Evolutionary conservation across 2,113 vertebrate species (phyloP).

Genomic region (Uropsilus gracilis): DNA sequence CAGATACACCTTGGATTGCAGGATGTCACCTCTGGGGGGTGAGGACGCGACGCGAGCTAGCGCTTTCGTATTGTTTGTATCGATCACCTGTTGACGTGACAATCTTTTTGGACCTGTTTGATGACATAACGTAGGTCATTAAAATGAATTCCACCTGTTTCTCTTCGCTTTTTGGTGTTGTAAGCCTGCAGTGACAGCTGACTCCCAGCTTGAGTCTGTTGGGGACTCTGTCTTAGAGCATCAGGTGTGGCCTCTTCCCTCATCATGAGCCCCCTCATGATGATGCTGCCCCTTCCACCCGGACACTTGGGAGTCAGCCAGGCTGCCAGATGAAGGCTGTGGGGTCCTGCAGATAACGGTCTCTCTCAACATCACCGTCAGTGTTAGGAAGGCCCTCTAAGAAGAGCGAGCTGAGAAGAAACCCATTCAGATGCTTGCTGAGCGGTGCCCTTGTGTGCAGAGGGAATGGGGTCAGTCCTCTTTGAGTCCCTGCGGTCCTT

Average conservation of each 20-base stretch:
- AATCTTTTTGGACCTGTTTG: not conserved
- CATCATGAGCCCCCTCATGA: fast-evolving
- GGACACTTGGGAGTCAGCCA: fast-evolving
- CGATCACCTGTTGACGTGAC: not conserved
- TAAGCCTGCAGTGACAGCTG: not conserved
- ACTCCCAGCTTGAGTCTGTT: not conserved
- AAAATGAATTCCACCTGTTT: not conserved
- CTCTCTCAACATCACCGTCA: not conserved
- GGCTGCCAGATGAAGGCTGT: not conserved
- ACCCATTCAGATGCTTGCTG: not conserved
- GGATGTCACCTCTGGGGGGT: not conserved
- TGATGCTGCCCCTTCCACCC: not conserved
- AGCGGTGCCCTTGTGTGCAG: too few relatives aligned
- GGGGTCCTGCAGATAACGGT: not conserved
- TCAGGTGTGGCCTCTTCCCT: not conserved
- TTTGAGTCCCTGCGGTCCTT: too few relatives aligned
- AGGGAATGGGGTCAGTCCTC: too few relatives aligned
- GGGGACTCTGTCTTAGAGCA: fast-evolving
- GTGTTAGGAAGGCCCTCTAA: not conserved
- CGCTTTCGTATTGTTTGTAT: not conserved
- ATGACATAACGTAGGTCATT: not conserved
- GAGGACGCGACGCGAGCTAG: not conserved
- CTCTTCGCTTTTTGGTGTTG: not conserved
- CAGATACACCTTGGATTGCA: not conserved
- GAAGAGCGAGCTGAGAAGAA: not conserved